Evolutionary conservation across 1,140 invertebrate genomes (phyloP).

Genomic region (Drosophila kepulauana): DNA sequence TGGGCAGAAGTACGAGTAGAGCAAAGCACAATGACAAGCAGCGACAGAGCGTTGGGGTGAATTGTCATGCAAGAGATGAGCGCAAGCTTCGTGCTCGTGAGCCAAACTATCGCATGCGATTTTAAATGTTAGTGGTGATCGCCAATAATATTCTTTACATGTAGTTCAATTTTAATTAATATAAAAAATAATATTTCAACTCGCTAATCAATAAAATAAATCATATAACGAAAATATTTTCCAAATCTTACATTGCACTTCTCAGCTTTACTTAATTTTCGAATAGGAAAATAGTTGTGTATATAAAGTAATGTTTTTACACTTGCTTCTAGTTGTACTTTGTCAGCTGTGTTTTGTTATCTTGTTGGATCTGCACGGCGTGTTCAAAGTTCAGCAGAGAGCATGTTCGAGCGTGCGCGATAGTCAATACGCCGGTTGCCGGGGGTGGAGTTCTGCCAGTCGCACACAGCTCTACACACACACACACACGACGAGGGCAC

Average conservation of each 20-base stretch:
- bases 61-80: constrained; percentile 29
- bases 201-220: neutral
- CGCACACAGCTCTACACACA: constrained; percentile 23
- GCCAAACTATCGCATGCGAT: neutral
- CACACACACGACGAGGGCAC: neutral
- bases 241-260: too few species aligned
- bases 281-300: too few species aligned
- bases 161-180: neutral
- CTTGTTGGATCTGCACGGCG: neutral
- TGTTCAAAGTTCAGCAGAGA: constrained; percentile 22
- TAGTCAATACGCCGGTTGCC: constrained; percentile 26
- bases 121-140: neutral
- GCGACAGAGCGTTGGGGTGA: constrained; percentile 24
- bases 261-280: too few species aligned
- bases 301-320: neutral
- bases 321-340: constrained; percentile 6
- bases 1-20: constrained; percentile 9
- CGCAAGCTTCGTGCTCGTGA: constrained; percentile 29
- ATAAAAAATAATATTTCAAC: neutral
- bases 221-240: neutral
- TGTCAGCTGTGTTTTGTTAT: neutral
- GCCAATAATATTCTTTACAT: too few species aligned
- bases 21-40: constrained; percentile 12
- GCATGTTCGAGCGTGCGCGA: constrained; percentile 55
- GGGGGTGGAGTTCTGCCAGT: constrained; percentile 64